Conservation (phyloP, 2,113 vertebrate species). For the Parus major region DNA sequence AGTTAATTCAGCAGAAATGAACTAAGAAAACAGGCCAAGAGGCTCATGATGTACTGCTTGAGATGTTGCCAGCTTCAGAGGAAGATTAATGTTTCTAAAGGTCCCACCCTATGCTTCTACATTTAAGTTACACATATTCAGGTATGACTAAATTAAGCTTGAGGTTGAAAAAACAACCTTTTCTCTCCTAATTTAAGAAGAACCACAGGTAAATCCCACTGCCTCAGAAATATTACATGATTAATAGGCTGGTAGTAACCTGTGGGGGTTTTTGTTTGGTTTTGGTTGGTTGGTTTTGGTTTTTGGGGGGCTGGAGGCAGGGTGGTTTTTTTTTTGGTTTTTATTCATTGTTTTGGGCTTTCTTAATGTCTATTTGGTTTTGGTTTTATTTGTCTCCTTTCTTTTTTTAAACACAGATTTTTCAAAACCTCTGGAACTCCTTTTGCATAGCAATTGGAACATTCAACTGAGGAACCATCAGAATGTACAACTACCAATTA, state of each 20-base stretch:
- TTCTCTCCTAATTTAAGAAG: neutral
- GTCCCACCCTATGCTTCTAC: neutral
- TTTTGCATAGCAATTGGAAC: neutral
- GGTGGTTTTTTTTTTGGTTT: neutral
- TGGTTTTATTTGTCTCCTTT: neutral
- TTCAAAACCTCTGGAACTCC: neutral
- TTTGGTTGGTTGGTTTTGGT: neutral
- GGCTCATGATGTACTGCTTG: neutral
- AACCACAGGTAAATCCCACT: neutral
- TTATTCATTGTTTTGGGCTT: accelerated
- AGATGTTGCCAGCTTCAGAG: neutral
- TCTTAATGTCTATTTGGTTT: neutral
- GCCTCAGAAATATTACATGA: neutral
- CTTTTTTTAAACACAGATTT: neutral
- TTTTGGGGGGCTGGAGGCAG: neutral
- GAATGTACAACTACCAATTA: neutral
- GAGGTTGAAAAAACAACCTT: neutral
- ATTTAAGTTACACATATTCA: neutral
- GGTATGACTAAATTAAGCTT: neutral
- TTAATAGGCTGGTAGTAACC: neutral
- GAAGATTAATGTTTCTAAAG: neutral
- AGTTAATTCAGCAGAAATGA: neutral
- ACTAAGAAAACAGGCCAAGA: neutral
- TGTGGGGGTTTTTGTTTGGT: neutral
- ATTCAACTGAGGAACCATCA: neutral